phyloP scores from a whole-genome alignment of 2,797 vertebrate genomes.

The Ciconia nigra region DNA sequence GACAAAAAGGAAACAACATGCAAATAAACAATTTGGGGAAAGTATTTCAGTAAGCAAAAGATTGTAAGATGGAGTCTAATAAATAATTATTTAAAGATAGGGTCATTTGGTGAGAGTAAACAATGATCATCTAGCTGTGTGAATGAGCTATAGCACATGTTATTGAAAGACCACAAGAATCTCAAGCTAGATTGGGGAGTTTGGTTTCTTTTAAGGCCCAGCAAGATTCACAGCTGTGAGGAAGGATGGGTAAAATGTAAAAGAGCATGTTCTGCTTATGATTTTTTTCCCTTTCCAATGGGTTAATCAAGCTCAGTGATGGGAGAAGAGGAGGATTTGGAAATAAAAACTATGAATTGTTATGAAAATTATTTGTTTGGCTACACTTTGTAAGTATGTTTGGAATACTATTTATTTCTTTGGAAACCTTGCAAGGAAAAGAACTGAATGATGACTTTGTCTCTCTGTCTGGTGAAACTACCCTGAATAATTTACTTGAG shows the following conservation, averaged over 20 bases:
- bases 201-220: background rate
- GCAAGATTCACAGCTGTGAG: background rate
- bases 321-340: background rate
- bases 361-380: background rate
- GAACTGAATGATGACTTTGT: background rate
- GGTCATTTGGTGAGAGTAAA: background rate
- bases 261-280: background rate
- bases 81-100: background rate
- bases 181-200: background rate
- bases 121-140: background rate
- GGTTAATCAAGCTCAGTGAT: background rate
- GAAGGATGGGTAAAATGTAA: background rate
- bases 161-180: background rate
- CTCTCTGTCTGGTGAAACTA: background rate
- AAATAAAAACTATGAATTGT: background rate
- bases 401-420: background rate
- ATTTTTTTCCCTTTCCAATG: background rate
- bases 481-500: background rate
- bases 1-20: background rate
- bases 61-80: background rate
- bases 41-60: background rate
- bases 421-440: background rate
- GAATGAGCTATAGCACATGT: background rate
- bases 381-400: background rate
- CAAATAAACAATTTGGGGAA: background rate